phyloP scores from a whole-genome alignment of 2,888 invertebrate genomes.

The Meteorus colon region DNA sequence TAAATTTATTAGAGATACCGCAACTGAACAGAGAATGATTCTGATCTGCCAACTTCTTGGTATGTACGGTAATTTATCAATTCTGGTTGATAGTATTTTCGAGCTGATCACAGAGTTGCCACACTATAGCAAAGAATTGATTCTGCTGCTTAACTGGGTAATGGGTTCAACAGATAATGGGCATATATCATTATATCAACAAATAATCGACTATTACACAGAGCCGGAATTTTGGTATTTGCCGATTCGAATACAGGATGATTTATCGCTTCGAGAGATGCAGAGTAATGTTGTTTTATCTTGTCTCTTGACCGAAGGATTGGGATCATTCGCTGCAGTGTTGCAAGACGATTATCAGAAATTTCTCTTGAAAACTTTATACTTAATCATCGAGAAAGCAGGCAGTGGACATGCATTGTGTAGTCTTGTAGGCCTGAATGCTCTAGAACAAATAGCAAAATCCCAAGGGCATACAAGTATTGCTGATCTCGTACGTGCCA shows the following conservation, averaged over 20 bases:
- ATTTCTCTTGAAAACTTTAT: constrained; percentile 80
- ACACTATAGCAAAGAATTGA: constrained; percentile 78
- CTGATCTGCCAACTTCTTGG: constrained; percentile 77
- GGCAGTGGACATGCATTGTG: constrained; percentile 80
- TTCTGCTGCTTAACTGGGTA: constrained; percentile 78
- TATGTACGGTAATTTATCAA: constrained; percentile 75
- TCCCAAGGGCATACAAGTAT: constrained; percentile 77
- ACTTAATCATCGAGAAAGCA: constrained; percentile 81
- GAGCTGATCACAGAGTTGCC: constrained; percentile 76
- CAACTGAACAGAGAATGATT: constrained; percentile 75
- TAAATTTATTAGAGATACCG: constrained; percentile 76
- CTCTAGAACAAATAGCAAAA: constrained; percentile 76
- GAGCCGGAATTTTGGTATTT: constrained; percentile 64
- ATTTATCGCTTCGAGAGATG: constrained; percentile 69
- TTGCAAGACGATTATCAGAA: constrained; percentile 76
- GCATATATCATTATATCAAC: constrained; percentile 56
- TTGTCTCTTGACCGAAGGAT: constrained; percentile 82
- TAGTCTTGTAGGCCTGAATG: constrained; percentile 77
- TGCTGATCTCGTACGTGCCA: constrained; percentile 78
- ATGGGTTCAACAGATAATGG: constrained; percentile 60
- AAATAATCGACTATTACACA: constrained; percentile 64
- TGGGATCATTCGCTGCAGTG: constrained; percentile 78
- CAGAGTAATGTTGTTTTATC: constrained; percentile 80
- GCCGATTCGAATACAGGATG: constrained; percentile 58
- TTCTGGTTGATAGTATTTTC: constrained; percentile 79